phyloP scores from a whole-genome alignment of 1,140 invertebrate species.

The Batillaria attramentaria region DNA sequence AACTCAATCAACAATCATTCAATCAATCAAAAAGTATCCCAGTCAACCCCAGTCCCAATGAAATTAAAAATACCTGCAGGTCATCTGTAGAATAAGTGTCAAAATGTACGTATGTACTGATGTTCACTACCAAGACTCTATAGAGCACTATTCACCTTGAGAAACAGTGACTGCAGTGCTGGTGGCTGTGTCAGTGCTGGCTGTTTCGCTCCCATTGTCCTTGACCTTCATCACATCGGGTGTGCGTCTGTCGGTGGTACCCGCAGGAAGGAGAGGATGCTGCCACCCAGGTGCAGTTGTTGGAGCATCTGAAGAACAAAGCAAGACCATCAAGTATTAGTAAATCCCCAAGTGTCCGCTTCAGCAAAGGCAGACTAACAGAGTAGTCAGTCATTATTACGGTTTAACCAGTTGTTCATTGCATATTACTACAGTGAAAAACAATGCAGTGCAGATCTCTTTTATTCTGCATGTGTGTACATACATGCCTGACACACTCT shows the following conservation, averaged over 20 bases:
- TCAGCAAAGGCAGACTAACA: too few relatives aligned
- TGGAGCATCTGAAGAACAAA: slow-evolving; percentile 53
- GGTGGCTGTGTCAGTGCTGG: background rate
- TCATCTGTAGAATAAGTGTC: background rate
- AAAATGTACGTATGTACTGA: background rate
- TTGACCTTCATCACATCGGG: slow-evolving; percentile 46
- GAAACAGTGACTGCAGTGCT: background rate
- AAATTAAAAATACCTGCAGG: background rate
- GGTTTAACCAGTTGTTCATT: background rate
- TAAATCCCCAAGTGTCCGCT: background rate
- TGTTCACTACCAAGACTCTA: background rate
- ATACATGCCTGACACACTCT: too few relatives aligned
- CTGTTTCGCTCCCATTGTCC: background rate
- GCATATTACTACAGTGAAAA: too few relatives aligned
- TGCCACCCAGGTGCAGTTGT: slow-evolving; percentile 64
- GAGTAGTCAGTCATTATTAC: background rate
- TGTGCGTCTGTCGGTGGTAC: slow-evolving; percentile 51
- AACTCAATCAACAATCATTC: background rate
- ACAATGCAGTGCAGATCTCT: too few relatives aligned
- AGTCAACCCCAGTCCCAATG: background rate
- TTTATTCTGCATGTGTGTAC: too few relatives aligned
- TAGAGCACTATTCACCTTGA: background rate
- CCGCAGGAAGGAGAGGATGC: slow-evolving; percentile 52
- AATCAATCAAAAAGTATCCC: background rate
- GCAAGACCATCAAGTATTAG: background rate